These are phyloP conservation scores for Entelurus aequoreus DNA, from an alignment of 2,113 vertebrate genomes.

Conservation along the genomic window DNA sequence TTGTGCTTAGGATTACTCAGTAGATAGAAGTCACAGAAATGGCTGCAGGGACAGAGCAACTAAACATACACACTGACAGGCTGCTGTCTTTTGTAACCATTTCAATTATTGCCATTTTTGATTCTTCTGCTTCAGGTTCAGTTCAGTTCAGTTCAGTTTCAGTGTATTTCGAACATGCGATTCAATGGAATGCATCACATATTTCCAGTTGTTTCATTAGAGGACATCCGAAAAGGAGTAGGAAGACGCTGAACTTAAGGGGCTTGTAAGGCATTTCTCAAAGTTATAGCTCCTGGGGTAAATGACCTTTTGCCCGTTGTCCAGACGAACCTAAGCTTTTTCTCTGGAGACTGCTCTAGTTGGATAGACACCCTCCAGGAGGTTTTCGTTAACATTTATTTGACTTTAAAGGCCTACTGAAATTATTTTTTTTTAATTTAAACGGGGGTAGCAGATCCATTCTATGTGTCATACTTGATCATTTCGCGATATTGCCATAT, in stretches of 20 bases:
- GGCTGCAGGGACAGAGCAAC: background rate
- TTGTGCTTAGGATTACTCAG: constrained; percentile 5
- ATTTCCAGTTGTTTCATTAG: no score
- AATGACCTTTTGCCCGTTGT: background rate
- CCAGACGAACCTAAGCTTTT: background rate
- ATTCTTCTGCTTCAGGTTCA: background rate
- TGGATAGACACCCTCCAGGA: background rate
- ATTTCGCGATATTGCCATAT: no score
- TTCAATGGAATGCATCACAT: no score
- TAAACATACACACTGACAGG: background rate
- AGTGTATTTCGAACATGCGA: no score
- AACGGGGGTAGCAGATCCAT: no score
- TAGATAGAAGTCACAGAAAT: constrained; percentile 1
- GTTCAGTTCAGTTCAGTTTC: no score
- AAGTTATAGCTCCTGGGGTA: constrained; percentile 1
- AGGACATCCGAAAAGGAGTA: no score
- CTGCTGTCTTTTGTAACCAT: background rate
- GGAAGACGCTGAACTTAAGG: no score
- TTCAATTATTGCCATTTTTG: background rate
- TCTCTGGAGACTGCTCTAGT: background rate
- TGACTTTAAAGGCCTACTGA: no score
- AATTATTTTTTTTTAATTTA: no score
- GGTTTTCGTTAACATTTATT: background rate
- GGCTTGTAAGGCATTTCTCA: background rate
- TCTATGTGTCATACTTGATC: no score